Evolutionary conservation across 2,797 vertebrate species (phyloP).

Genomic region (Sebastes oblongus): DNA sequence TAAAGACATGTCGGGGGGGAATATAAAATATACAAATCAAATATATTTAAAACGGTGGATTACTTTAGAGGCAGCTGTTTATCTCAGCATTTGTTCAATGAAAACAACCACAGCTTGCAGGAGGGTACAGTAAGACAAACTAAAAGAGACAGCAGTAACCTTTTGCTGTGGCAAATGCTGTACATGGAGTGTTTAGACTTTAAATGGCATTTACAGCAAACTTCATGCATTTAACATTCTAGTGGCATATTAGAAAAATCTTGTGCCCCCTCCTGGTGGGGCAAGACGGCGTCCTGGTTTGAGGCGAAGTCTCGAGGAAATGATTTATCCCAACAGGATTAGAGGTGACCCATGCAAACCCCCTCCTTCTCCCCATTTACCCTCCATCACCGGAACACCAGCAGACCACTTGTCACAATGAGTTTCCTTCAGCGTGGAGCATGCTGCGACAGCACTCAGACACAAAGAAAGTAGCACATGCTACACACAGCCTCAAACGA

Average conservation of each 20-base stretch:
- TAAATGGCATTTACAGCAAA: slow-evolving; percentile 2
- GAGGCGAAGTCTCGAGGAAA: slow-evolving; percentile 31
- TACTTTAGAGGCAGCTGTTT: neutral
- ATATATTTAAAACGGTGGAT: neutral
- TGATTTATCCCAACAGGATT: slow-evolving; percentile 40
- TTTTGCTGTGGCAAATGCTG: neutral
- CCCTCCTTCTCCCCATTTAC: slow-evolving; percentile 3
- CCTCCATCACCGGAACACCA: slow-evolving; percentile 49
- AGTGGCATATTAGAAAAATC: neutral
- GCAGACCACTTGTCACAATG: slow-evolving; percentile 67
- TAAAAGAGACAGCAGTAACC: neutral
- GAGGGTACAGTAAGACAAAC: neutral
- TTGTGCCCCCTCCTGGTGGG: slow-evolving; percentile 30
- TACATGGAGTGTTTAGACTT: neutral
- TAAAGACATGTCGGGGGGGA: neutral
- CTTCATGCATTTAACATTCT: neutral
- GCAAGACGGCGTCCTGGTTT: slow-evolving; percentile 24
- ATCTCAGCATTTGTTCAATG: neutral
- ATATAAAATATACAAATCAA: neutral
- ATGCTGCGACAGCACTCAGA: slow-evolving; percentile 37
- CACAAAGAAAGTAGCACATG: slow-evolving; percentile 50
- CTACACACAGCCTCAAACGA: slow-evolving; percentile 28
- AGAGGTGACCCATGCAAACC: slow-evolving; percentile 45
- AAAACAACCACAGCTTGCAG: neutral
- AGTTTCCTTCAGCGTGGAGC: slow-evolving; percentile 47